Base-by-base conservation (phyloP, 2,113 vertebrate genomes). In the Dunckerocampus dactyliophorus region DNA sequence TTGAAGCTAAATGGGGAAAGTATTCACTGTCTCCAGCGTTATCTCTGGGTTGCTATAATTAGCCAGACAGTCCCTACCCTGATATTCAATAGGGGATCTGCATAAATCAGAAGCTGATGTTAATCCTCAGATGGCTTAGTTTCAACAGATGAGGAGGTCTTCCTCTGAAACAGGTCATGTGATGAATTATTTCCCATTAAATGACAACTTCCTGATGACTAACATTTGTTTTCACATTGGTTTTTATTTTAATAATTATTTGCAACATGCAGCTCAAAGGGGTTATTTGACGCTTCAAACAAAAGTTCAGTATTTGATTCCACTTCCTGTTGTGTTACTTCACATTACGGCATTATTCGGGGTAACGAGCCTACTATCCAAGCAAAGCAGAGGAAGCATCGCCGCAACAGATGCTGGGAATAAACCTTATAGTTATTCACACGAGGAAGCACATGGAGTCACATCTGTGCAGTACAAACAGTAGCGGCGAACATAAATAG, bases 121-220 rank as follows among this genome's bases (percentile, higher is more conserved):
- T 86, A 85, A 85, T 80, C 76, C 75, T 83, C 62, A 76, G 85
- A 77, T 82, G 72, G 71, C 62, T 75, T 77, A 77, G 47, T 80
- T 81, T 71, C 19, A 1, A 72, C 68, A 81, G 52, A 84, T 64
- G 68, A 77, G 53, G 71, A 20, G 56, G 63, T 68, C 52, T 72
- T 66, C 62, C 75, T 67, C 65, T 68, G 47, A 77, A 83, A 77
- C 63, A 66, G 47, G 81, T 72, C 51, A 62, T 58, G 69, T 75
- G 70, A 74, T 37, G 54, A 73, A 74, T 71, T 6, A 64, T 77
- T 77, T 73, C 28, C 16, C 14, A 24, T 59, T 82, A 74, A 85
- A 75, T 65, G 75, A 21, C 19, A 58, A 34, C 43, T 51, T 78
- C 59, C 66, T 74, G 47, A 50, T 54, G 67, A 71, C 21, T 49